A percentile compares a stretch with the other conserved stretches of the same genome.
Evolutionary conservation across 2,888 invertebrate species (phyloP).

Genomic region (Baccha elongata): DNA sequence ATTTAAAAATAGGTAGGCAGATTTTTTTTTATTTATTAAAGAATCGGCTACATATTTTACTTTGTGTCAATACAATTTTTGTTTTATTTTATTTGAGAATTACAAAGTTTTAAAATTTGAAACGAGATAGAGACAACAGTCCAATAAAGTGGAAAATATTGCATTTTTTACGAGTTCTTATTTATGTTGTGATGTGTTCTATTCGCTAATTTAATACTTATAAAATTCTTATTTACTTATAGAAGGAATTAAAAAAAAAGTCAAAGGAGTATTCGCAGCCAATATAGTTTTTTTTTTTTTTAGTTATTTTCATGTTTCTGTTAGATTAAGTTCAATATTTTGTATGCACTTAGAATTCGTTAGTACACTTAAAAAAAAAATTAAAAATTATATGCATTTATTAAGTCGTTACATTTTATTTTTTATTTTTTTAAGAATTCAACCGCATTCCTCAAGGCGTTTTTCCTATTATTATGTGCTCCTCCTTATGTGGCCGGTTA

Average conservation of each 20-base stretch:
- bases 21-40: constrained; percentile 24
- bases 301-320: constrained; percentile 41
- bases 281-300: constrained; percentile 56
- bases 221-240: constrained; percentile 53
- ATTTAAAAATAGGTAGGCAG: no score
- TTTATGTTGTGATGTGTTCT: constrained; percentile 59
- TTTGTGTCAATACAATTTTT: not conserved
- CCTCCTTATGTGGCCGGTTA: not conserved
- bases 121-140: constrained; percentile 57
- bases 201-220: constrained; percentile 63
- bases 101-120: constrained; percentile 34
- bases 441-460: constrained; percentile 63
- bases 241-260: constrained; percentile 17
- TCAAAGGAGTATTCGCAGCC: constrained; percentile 68
- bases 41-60: constrained; percentile 50
- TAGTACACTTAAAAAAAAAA: constrained; percentile 56
- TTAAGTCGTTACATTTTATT: constrained; percentile 57
- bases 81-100: constrained; percentile 40
- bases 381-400: constrained; percentile 55
- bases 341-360: constrained; percentile 54
- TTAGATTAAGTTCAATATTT: constrained; percentile 44
- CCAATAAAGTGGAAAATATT: constrained; percentile 53
- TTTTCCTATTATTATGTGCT: not conserved
- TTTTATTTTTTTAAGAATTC: constrained; percentile 65
- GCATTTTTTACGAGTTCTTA: constrained; percentile 63